Evolutionary conservation across 2,113 vertebrate species (phyloP), one percentile per base, ranked within the genome.

Genomic region (Boulengeromyrus knoepffleri): DNA sequence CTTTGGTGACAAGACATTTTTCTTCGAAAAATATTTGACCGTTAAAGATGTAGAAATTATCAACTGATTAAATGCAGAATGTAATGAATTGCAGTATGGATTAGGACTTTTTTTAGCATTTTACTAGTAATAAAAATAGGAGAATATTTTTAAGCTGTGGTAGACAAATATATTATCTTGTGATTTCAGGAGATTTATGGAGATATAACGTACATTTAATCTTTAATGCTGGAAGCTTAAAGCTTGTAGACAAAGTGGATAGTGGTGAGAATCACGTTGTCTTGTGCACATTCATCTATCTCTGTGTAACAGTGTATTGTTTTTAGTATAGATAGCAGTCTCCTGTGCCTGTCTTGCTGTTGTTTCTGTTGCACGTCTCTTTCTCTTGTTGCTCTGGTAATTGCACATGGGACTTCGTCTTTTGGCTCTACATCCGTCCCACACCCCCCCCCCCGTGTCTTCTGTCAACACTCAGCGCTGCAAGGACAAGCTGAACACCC

Each of bases 401-500:
- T 17, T 77, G 70, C 70, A 13, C 36, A 19, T 39, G 70, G 31
- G 9, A 7, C 46, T 27, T 88, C 1, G 42, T 70, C 39, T 46
- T 42, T 74, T 19, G 7, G 42, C 53, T 31, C 56, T 7, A 39
- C 13, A 17, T 53, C 21, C 21, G 17, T 50, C 84, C 85, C 19
- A 24, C 9, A 6, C 31, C 12, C 3, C 24, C 27, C 12, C 1
- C 24, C 27, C 12, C 1, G 31, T 8, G 36, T 46, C 39, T 45
- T 83, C 66, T 88, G n/a, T 70, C 46, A 36, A 42, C 92, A 66
- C 17, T 0, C 94, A 99, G 99, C 98, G 98, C 90, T 99, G 98
- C 93, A 99, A 99, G 94, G 99, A 99, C 95, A 98, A 98, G 92
- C 94, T 99, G 92, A 99, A 99, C 94, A 97, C 98, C 0, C 93